These are phyloP conservation scores for Oplegnathus fasciatus DNA, from an alignment of 2,113 vertebrate genomes.

Conservation along the genomic window DNA sequence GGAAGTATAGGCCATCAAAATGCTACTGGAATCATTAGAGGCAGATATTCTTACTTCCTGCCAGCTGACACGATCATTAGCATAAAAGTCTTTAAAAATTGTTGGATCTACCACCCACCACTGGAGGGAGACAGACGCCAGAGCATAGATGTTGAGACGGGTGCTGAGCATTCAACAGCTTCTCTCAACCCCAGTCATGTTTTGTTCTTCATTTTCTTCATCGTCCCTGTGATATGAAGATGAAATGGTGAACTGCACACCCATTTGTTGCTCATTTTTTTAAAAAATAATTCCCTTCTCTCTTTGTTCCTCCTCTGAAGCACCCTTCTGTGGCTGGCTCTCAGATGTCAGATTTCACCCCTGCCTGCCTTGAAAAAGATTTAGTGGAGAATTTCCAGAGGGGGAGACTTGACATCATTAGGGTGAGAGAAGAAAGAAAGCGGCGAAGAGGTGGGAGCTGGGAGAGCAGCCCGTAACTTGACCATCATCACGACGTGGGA, in stretches of 20 bases:
- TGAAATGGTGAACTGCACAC: constrained; percentile 30
- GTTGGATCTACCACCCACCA: constrained; percentile 12
- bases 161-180: neutral
- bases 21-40: constrained; percentile 31
- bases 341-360: constrained; percentile 55
- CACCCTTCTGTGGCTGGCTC: constrained; percentile 5
- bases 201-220: constrained; percentile 23
- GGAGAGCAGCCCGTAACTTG: neutral
- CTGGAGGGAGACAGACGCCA: constrained; percentile 76
- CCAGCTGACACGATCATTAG: constrained; percentile 17
- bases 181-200: constrained; percentile 29
- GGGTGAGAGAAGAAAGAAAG: constrained; percentile 40
- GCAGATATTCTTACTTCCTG: constrained; percentile 22
- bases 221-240: constrained; percentile 34
- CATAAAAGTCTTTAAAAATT: neutral
- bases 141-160: neutral
- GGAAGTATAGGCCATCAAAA: constrained; percentile 29
- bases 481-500: constrained; percentile 20
- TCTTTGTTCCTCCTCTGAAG: constrained; percentile 28
- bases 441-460: constrained; percentile 4
- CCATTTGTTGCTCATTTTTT: constrained; percentile 10
- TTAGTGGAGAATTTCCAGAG: constrained; percentile 44
- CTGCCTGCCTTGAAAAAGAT: constrained; percentile 32
- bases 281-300: neutral
- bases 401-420: constrained; percentile 31